Conservation (phyloP, 2,888 invertebrate genomes). For the Girardia tigrina region DNA sequence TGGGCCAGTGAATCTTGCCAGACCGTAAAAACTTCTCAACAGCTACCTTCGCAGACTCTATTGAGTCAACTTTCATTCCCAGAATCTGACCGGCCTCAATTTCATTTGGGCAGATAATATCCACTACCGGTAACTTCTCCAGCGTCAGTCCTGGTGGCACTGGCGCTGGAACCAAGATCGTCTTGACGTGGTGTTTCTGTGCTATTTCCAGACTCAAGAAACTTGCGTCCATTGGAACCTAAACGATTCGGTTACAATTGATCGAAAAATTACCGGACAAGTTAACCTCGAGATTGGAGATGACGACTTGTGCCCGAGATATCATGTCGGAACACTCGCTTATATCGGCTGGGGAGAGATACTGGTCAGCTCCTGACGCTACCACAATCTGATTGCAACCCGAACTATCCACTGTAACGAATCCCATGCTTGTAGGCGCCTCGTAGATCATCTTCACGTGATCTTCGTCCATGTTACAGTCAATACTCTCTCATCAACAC, state of each 20-base stretch:
- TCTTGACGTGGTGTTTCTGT: not conserved
- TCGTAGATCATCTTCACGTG: not conserved
- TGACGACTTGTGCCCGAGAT: not conserved
- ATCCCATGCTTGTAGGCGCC: not conserved
- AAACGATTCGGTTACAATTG: not conserved
- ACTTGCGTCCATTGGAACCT: not conserved
- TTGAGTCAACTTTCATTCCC: not conserved
- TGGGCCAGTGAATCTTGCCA: not conserved
- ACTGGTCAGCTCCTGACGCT: not conserved
- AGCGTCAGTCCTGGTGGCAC: not conserved
- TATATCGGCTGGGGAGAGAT: not conserved
- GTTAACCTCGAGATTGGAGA: not conserved
- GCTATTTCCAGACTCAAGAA: not conserved
- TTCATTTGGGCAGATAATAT: not conserved
- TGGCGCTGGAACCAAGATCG: not conserved
- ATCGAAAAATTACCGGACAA: too few species aligned
- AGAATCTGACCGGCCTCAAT: slow-evolving; percentile 4
- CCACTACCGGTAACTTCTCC: not conserved
- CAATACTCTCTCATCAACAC: too few species aligned
- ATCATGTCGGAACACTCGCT: not conserved
- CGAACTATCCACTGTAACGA: not conserved
- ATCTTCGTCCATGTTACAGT: too few species aligned
- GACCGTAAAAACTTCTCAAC: not conserved
- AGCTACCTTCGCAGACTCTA: not conserved
- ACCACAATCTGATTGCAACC: not conserved